These are phyloP conservation scores for Papilio polyxenes DNA, from an alignment of 1,140 invertebrate species.

Conservation along the genomic window DNA sequence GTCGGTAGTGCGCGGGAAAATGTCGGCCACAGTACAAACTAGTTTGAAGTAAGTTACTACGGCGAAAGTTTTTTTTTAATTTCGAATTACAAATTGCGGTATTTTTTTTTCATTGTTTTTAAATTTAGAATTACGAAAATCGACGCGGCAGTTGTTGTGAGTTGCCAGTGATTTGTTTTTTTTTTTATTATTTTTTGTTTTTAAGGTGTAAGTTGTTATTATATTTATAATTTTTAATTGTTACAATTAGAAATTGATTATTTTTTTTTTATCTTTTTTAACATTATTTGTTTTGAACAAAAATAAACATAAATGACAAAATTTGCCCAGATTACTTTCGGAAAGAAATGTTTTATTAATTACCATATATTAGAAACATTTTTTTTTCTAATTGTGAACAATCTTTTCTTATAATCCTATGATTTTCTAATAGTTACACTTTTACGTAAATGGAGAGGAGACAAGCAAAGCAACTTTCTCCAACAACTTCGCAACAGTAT, in stretches of 20 bases:
- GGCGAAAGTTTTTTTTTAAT: constrained; percentile 64
- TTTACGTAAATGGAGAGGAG: not conserved
- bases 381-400: not conserved
- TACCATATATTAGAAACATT: no score
- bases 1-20: constrained; percentile 48
- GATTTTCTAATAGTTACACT: not conserved
- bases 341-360: no score
- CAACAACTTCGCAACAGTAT: not conserved
- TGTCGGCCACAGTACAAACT: constrained; percentile 66
- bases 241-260: not conserved
- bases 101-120: not conserved
- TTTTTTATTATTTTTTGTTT: not conserved
- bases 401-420: not conserved
- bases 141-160: not conserved
- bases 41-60: constrained; percentile 69
- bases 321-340: no score
- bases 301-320: no score
- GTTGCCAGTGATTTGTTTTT: not conserved
- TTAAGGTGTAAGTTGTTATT: not conserved
- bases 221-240: not conserved
- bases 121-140: not conserved
- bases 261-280: not conserved
- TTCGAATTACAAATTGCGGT: constrained; percentile 9
- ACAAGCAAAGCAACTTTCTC: not conserved
- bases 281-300: not conserved